Evolutionary conservation across 1,140 invertebrate genomes (phyloP), one percentile per base, ranked within the genome.

Genomic region (Myzus persicae): DNA sequence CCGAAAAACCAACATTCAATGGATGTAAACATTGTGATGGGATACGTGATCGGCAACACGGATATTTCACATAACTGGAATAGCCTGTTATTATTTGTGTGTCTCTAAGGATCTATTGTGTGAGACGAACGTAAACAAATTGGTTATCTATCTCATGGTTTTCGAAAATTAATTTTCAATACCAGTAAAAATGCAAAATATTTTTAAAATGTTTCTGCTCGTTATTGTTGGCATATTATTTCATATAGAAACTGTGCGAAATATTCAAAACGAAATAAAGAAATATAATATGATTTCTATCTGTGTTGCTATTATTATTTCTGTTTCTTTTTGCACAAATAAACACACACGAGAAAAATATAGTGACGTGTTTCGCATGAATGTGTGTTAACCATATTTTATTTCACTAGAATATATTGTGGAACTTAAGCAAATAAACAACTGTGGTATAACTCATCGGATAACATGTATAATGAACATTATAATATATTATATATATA

Each of bases 21-120:
- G 42, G 59, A 42, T 91, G 90, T 91, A 31, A 91, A 91, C 40
- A 91, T 48, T 40, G 38, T 90, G 89, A 90, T 90, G 89, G 54
- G 36, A 90, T 90, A 90, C 89, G 89, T 90, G 89, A 90, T 90
- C 89, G 40, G 36, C 40, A 90, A 90, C 36, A 36, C 40, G 51
- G 51, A 91, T 67, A 90, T 90, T 40, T 54, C n/a, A 40, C 20
- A 40, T 59, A 54, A 40, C 44, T 18, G n/a, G 44, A 87, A 44
- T 88, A 18, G 18, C 14, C 31, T 2, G 44, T 88, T 88, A 87
- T 87, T 87, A 88, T 46, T 46, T 36, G 31, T n/a, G 44, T 26
- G 40, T 87, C 31, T 87, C 82, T 84, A 42, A 42, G 82, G 82
- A 84, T 84, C 24, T 84, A 40, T 11, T 4, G 38, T 22, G n/a